phyloP scores from a whole-genome alignment of 35 echinoderm and acorn worm genomes.

The Apostichopus parvimensis region DNA sequence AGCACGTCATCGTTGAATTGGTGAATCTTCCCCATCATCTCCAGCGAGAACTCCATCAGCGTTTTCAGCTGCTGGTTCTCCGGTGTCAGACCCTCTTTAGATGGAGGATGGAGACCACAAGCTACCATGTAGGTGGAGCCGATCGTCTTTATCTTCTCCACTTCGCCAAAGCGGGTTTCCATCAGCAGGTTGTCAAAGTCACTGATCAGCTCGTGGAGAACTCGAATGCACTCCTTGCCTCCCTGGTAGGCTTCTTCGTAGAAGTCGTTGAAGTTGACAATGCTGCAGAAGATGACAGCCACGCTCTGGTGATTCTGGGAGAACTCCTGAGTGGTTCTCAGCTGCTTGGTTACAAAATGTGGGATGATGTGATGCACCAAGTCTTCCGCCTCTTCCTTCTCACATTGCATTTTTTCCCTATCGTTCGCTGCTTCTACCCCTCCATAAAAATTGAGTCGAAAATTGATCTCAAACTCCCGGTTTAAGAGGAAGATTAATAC shows the following conservation, averaged over 20 bases:
- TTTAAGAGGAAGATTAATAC: slow-evolving; percentile 92
- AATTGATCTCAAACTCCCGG: slow-evolving; percentile 94
- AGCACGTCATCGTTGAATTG: slow-evolving; percentile 91
- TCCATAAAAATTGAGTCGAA: slow-evolving; percentile 89
- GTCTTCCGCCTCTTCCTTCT: slow-evolving; percentile 83
- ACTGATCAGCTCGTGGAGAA: slow-evolving; percentile 93
- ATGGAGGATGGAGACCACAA: slow-evolving; percentile 76
- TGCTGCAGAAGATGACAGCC: slow-evolving; percentile 92
- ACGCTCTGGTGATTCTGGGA: slow-evolving; percentile 95
- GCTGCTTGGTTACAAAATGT: slow-evolving; percentile 81
- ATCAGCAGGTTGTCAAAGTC: slow-evolving; percentile 93
- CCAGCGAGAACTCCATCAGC: slow-evolving; percentile 82
- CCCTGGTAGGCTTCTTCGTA: slow-evolving; percentile 89
- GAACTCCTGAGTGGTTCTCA: slow-evolving; percentile 72
- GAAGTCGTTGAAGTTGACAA: slow-evolving; percentile 99
- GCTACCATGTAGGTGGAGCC: slow-evolving; percentile 98
- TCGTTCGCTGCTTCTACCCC: slow-evolving; percentile 81
- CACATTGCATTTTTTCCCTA: slow-evolving; percentile 78
- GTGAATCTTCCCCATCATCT: slow-evolving; percentile 81
- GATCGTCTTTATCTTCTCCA: slow-evolving; percentile 99
- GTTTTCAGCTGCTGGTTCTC: slow-evolving; percentile 72
- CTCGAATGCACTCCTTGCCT: slow-evolving; percentile 90
- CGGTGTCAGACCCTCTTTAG: slow-evolving; percentile 18
- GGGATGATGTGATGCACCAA: slow-evolving; percentile 93
- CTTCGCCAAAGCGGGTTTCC: slow-evolving; percentile 60